Evolutionary conservation across 1,140 invertebrate species (phyloP).

Genomic region (Laodelphax striatellus): DNA sequence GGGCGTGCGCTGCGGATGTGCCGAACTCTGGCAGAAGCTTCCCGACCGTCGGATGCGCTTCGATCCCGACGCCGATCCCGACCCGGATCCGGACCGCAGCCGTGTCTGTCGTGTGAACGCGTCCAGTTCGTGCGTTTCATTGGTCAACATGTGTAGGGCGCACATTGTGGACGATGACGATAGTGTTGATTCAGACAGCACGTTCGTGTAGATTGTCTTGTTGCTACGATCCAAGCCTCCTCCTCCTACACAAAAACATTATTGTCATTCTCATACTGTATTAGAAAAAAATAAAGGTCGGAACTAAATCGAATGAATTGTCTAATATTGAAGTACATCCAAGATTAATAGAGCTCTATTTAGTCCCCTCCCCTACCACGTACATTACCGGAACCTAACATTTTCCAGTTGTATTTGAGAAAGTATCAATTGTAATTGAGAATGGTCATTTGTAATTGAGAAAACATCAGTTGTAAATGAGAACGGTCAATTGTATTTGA

Average conservation of each 20-base stretch:
- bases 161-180: slow-evolving; percentile 19
- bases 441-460: too few species aligned
- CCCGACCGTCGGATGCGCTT: slow-evolving; percentile 14
- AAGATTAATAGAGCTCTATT: too few species aligned
- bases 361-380: too few species aligned
- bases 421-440: too few species aligned
- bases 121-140: slow-evolving; percentile 22
- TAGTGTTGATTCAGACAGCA: slow-evolving; percentile 19
- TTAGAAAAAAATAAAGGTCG: too few species aligned
- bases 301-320: too few species aligned
- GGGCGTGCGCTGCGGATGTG: neutral
- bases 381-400: too few species aligned
- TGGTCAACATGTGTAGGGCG: slow-evolving; percentile 13
- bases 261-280: too few species aligned
- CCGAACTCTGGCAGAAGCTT: slow-evolving; percentile 9
- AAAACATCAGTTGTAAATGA: too few species aligned
- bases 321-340: too few species aligned
- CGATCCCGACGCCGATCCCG: neutral
- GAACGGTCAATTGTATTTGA: too few species aligned
- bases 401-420: too few species aligned
- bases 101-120: slow-evolving; percentile 13
- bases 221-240: slow-evolving; percentile 2
- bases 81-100: neutral
- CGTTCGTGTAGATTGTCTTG: slow-evolving; percentile 18
- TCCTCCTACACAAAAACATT: neutral